A percentile compares a stretch with the other conserved stretches of the same genome.
Evolutionary conservation across 2,888 invertebrate genomes (phyloP).

Genomic region (Spisula subtruncata): DNA sequence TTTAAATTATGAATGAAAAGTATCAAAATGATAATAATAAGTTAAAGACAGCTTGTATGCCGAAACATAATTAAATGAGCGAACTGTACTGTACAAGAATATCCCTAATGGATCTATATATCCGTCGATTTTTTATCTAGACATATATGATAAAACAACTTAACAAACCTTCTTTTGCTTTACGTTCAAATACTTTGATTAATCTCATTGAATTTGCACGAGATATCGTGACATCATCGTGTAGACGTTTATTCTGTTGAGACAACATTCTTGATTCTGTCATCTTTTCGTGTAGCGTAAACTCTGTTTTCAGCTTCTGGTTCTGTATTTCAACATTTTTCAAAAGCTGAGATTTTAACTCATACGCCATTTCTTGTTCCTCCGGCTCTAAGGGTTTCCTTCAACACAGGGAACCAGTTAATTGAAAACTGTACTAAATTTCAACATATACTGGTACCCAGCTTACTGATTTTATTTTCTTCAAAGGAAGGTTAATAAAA

Average conservation of each 20-base stretch:
- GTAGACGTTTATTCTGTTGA: slow-evolving; percentile 74
- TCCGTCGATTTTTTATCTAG: too few relatives aligned
- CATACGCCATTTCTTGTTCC: slow-evolving; percentile 82
- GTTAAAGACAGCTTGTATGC: too few relatives aligned
- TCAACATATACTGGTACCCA: neutral
- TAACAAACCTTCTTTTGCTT: slow-evolving; percentile 81
- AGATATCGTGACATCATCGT: slow-evolving; percentile 77
- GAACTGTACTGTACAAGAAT: too few relatives aligned
- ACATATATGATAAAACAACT: neutral
- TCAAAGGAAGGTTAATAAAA: too few relatives aligned
- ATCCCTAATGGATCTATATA: too few relatives aligned
- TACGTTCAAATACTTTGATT: slow-evolving; percentile 81
- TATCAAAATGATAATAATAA: too few relatives aligned
- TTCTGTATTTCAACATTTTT: slow-evolving; percentile 82
- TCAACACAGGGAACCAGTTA: neutral
- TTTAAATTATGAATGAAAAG: too few relatives aligned
- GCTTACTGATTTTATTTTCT: neutral
- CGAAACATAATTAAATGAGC: too few relatives aligned
- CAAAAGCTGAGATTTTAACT: slow-evolving; percentile 81
- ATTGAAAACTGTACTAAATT: neutral
- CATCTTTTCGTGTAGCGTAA: slow-evolving; percentile 81
- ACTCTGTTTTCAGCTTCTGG: slow-evolving; percentile 79
- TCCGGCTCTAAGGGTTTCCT: slow-evolving; percentile 79
- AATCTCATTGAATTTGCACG: slow-evolving; percentile 79
- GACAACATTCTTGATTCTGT: slow-evolving; percentile 76